Percentiles rank a stretch among this genome's conserved stretches.
phyloP scores from a whole-genome alignment of 2,888 invertebrate genomes.

The Andrena marginata region DNA sequence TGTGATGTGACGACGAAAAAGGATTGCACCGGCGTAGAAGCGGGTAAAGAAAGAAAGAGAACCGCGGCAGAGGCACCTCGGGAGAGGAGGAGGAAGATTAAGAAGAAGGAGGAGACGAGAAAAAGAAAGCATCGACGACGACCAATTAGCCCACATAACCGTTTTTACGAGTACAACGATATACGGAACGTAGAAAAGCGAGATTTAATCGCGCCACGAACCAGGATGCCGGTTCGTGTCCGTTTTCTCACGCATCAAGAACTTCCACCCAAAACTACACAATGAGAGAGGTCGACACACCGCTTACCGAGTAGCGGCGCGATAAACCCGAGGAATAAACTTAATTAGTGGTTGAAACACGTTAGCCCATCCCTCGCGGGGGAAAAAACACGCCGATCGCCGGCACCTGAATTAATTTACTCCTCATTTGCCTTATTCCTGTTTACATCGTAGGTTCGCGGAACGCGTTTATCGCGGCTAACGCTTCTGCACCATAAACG shows the following conservation, averaged over 20 bases:
- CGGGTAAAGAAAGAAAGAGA: conserved; percentile 16
- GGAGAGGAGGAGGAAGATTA: conserved; percentile 21
- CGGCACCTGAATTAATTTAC: conserved; percentile 52
- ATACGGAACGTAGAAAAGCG: conserved; percentile 70
- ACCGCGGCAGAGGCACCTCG: neutral
- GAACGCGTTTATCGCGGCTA: conserved; percentile 23
- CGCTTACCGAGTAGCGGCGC: conserved; percentile 52
- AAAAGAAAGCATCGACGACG: conserved; percentile 63
- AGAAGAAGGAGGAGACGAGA: conserved; percentile 49
- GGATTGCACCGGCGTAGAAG: conserved; percentile 55
- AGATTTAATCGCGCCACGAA: conserved; percentile 76
- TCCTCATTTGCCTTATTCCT: conserved; percentile 39
- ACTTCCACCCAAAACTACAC: conserved; percentile 63
- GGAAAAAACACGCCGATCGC: conserved; percentile 39
- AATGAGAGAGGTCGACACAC: conserved; percentile 51
- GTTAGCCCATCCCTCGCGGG: conserved; percentile 39
- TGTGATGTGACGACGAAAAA: conserved; percentile 75
- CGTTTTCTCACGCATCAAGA: conserved; percentile 76
- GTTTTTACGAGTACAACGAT: conserved; percentile 74
- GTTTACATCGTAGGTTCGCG: conserved; percentile 42
- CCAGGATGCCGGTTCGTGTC: conserved; percentile 72
- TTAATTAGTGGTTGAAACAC: conserved; percentile 67
- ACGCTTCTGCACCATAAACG: conserved; percentile 5
- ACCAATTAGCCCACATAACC: conserved; percentile 80
- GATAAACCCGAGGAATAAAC: conserved; percentile 64